Evolutionary conservation across 2,888 invertebrate species (phyloP).

Genomic region (Thecophora atra): DNA sequence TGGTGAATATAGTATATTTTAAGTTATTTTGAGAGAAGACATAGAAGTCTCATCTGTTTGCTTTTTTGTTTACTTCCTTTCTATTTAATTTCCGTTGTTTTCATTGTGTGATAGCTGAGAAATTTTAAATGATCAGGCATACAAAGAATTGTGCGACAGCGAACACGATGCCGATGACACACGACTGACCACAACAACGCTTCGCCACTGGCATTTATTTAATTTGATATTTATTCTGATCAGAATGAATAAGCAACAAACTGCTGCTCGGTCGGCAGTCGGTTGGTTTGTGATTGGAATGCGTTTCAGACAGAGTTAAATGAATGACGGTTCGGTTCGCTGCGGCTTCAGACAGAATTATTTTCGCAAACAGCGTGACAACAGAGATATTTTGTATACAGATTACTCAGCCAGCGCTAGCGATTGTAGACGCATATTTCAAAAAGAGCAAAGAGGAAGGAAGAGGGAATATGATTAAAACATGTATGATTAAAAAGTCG

Average conservation of each 20-base stretch:
- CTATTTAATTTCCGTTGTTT: conserved; percentile 57
- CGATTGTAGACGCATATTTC: too few species aligned
- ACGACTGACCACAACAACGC: conserved; percentile 45
- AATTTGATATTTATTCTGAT: conserved; percentile 22
- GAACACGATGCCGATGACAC: too few species aligned
- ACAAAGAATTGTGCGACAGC: conserved; percentile 43
- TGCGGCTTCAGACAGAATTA: conserved; percentile 15
- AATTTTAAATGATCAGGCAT: conserved; percentile 56
- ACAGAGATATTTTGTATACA: neutral
- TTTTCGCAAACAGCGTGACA: conserved; percentile 28
- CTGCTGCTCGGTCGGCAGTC: neutral
- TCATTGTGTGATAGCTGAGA: conserved; percentile 52
- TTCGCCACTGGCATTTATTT: conserved; percentile 36
- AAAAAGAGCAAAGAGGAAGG: neutral
- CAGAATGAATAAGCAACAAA: conserved; percentile 3
- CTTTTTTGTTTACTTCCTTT: too few species aligned
- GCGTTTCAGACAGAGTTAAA: too few species aligned
- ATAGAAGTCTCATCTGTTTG: conserved; percentile 33
- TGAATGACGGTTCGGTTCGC: too few species aligned
- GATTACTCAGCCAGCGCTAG: too few species aligned
- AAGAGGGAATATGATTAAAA: neutral
- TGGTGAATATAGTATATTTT: too few species aligned
- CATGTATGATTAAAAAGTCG: neutral
- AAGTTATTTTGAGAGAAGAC: too few species aligned
- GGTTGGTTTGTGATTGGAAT: too few species aligned